Evolutionary conservation across 1,140 invertebrate species (phyloP), one percentile per base, ranked within the genome.

Genomic region (Philopotamus ludificatus): DNA sequence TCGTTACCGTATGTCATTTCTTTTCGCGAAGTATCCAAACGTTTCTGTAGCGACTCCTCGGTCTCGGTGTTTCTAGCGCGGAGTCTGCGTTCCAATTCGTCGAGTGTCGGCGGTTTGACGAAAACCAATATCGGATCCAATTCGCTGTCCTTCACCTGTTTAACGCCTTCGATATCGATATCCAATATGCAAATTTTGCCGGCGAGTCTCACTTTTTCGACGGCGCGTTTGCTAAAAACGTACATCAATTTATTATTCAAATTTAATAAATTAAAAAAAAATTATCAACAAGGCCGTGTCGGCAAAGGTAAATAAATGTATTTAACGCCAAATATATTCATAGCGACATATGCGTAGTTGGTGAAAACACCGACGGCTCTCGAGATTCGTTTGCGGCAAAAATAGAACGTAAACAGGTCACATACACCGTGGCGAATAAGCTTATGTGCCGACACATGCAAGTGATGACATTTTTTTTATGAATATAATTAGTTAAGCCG

Each of bases 91-190:
- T 96, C 91, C 70, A 97, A 77, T 67, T 88, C 88, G 50, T 87
- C 81, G 44, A 98, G 75, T 18, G 86, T 91, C 9, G 97, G 97
- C 23, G 97, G 95, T 79, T 92, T 92, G n/a, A 99, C 85, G 75
- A 98, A 98, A 8, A 99, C 85, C 71, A 90, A 89, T 63, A 90
- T 76, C 1, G 95, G 89, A 78, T 96, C 86, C 9, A 98, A 79
- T 66, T 91, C 83, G 28, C 89, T 92, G 20, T 86, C 81, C 73
- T 94, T 95, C 1, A 99, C 89, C 77, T 90, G 92, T 71, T 92
- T 92, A 0, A 99, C 97, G 26, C 97, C 97, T 83, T 99, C 91
- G 23, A 95, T 87, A 68, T 99, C 97, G 72, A 99, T 95, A 74
- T 99, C 97, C 57, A 99, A 76, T 26, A 99, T 88, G 75, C 95